Percentiles rank a stretch among this genome's conserved stretches.
Conservation (phyloP, 2,888 invertebrate genomes). For the Polydrusus cervinus region DNA sequence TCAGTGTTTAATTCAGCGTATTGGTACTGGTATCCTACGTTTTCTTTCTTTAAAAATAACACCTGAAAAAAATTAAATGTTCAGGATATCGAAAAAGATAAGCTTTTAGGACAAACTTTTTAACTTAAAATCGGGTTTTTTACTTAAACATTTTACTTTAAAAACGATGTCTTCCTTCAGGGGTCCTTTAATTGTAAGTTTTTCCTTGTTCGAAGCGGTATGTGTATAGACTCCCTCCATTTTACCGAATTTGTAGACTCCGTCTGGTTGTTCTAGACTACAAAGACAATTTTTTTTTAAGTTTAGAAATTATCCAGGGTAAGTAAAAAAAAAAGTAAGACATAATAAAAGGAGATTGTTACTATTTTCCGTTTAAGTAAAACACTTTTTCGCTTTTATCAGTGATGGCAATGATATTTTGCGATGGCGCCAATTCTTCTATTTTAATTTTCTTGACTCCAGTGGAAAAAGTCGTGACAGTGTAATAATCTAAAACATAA, state of each 20-base stretch:
- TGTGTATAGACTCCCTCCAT: conserved; percentile 72
- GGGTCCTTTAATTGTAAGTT: conserved; percentile 77
- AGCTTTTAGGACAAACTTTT: too few species aligned
- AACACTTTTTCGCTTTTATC: conserved; percentile 72
- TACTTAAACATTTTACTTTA: conserved; percentile 70
- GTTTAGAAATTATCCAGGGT: background rate
- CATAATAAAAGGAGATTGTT: conserved; percentile 58
- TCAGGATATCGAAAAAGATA: too few species aligned
- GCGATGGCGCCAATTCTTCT: conserved; percentile 74
- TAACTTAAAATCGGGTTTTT: too few species aligned
- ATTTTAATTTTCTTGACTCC: conserved; percentile 77
- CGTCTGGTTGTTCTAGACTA: conserved; percentile 67
- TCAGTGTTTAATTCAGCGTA: conserved; percentile 76
- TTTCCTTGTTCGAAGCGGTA: conserved; percentile 74
- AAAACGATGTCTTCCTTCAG: conserved; percentile 76
- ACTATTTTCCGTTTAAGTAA: conserved; percentile 79
- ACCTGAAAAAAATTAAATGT: conserved; percentile 61
- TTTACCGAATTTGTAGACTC: conserved; percentile 72
- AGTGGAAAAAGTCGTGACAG: conserved; percentile 75
- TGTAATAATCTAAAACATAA: conserved; percentile 72
- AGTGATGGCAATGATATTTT: conserved; percentile 76
- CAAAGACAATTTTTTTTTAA: conserved; percentile 1
- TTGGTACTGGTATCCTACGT: conserved; percentile 76
- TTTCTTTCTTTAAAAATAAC: conserved; percentile 69
- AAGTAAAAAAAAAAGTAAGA: background rate